Conservation (phyloP, 2,113 vertebrate genomes). For the Scatophagus argus region DNA sequence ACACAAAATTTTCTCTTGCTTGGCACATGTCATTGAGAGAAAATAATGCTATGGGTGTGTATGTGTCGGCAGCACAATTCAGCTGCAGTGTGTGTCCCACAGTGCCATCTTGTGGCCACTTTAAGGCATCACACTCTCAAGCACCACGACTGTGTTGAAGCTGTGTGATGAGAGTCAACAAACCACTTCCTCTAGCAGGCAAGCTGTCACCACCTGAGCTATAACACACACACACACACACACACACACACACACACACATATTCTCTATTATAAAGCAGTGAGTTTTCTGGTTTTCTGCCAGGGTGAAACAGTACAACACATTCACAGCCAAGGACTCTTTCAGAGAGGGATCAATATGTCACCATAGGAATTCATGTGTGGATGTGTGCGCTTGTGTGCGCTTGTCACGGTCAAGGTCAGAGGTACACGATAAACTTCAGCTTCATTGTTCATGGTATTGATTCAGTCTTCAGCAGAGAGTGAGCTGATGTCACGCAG, state of each 20-base stretch:
- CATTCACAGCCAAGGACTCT: slow-evolving; percentile 50
- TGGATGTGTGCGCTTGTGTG: slow-evolving; percentile 13
- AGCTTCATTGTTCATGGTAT: slow-evolving; percentile 41
- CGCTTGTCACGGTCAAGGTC: slow-evolving; percentile 47
- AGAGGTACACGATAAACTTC: slow-evolving; percentile 27
- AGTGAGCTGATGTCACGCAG: slow-evolving; percentile 39
- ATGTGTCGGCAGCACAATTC: not conserved
- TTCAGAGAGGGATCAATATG: slow-evolving; percentile 56
- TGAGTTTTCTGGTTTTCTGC: slow-evolving; percentile 30
- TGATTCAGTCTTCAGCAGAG: slow-evolving; percentile 46
- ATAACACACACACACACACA: slow-evolving; percentile 45
- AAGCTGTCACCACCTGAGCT: not conserved
- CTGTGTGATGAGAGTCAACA: slow-evolving; percentile 30
- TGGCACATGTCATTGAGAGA: not conserved
- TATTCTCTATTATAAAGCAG: slow-evolving; percentile 23
- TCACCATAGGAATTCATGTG: slow-evolving; percentile 39
- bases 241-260: no score
- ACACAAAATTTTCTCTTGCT: not conserved
- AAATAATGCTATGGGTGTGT: no score
- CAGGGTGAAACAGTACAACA: slow-evolving; percentile 17
- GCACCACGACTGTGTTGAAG: not conserved
- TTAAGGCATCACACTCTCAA: not conserved
- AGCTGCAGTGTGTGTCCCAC: slow-evolving; percentile 24
- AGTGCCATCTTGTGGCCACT: slow-evolving; percentile 73
- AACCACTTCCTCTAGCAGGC: slow-evolving; percentile 33